Conservation (phyloP, 1,140 invertebrate genomes). For the Liolophura sinensis region DNA sequence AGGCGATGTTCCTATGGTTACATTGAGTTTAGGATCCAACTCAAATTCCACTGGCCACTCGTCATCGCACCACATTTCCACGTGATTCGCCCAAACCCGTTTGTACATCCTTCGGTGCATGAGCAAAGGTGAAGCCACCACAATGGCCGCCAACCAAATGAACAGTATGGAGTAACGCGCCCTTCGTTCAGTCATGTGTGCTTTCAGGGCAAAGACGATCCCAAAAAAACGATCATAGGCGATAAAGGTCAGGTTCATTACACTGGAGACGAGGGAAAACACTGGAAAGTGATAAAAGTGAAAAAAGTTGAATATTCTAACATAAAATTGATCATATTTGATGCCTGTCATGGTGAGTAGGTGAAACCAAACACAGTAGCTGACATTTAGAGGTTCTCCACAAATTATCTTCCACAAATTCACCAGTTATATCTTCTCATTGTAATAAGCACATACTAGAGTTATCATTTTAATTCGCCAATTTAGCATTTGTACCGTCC, state of each 20-base stretch:
- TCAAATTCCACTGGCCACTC: slow-evolving; percentile 33
- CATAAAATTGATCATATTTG: too few species aligned
- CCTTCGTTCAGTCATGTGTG: slow-evolving; percentile 43
- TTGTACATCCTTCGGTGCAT: slow-evolving; percentile 35
- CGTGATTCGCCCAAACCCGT: slow-evolving; percentile 43
- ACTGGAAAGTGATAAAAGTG: slow-evolving; percentile 41
- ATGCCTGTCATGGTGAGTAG: too few species aligned
- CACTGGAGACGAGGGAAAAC: slow-evolving; percentile 59
- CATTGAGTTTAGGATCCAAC: slow-evolving; percentile 15
- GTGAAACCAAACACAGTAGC: too few species aligned
- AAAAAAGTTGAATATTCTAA: too few species aligned
- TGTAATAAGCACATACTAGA: too few species aligned
- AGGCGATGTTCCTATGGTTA: slow-evolving; percentile 22
- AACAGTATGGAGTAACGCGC: slow-evolving; percentile 51
- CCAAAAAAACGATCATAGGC: slow-evolving; percentile 60
- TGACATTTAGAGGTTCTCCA: too few species aligned
- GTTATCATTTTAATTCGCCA: too few species aligned
- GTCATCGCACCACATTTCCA: slow-evolving; percentile 52
- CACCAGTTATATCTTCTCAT: too few species aligned
- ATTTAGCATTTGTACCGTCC: too few species aligned
- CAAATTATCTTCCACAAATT: too few species aligned
- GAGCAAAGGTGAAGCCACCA: slow-evolving; percentile 54
- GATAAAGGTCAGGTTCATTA: slow-evolving; percentile 60
- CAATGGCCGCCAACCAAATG: slow-evolving; percentile 57
- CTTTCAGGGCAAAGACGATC: slow-evolving; percentile 50